Percentiles rank a stretch among this genome's conserved stretches.
Conservation (phyloP, 1,140 invertebrate genomes). For the Pentalonia nigronervosa region DNA sequence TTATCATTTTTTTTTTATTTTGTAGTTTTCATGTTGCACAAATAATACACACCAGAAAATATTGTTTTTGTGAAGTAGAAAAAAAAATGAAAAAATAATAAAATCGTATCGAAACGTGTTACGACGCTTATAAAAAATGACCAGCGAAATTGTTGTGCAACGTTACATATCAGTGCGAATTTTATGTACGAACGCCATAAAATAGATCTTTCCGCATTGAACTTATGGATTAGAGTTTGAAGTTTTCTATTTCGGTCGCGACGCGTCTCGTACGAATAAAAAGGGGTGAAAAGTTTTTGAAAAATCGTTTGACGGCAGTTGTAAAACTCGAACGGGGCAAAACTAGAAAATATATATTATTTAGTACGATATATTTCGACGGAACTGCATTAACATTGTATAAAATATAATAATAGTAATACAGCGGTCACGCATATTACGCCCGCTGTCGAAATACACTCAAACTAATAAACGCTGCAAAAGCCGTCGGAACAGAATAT, state of each 20-base stretch:
- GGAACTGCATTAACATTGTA: neutral
- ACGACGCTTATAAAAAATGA: neutral
- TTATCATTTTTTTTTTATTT: neutral
- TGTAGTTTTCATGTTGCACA: neutral
- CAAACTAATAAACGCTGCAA: neutral
- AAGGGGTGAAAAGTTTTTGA: neutral
- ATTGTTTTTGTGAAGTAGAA: neutral
- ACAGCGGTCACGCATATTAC: neutral
- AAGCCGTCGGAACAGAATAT: neutral
- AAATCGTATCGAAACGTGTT: neutral
- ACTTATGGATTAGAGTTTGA: neutral
- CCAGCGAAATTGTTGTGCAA: neutral
- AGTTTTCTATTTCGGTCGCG: constrained; percentile 27
- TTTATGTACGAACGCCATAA: neutral
- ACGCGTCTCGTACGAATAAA: neutral
- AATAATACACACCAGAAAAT: neutral
- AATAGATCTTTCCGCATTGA: neutral
- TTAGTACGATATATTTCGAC: neutral
- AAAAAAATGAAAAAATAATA: neutral
- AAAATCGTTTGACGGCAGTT: neutral
- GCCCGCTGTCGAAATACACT: neutral
- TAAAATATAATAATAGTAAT: neutral
- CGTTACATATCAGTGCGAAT: neutral
- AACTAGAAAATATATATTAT: neutral
- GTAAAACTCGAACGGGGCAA: neutral